These are phyloP conservation scores for Xestia rhomboidea DNA, from an alignment of 2,888 invertebrate genomes.

Conservation along the genomic window DNA sequence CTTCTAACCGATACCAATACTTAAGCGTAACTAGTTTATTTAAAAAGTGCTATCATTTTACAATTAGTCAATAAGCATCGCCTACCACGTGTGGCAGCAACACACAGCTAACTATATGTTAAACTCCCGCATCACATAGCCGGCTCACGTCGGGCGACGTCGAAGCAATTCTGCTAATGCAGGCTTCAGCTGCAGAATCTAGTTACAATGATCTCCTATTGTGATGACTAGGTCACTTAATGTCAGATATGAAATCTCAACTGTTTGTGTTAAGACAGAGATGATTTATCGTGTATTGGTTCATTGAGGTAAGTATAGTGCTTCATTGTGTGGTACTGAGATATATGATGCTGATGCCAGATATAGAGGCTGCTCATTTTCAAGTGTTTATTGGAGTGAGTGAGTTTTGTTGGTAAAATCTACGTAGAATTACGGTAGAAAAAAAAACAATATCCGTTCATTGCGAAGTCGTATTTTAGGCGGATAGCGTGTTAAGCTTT, in stretches of 20 bases:
- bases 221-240: slow-evolving; percentile 26
- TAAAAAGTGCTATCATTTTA: no score
- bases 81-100: neutral
- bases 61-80: neutral
- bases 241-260: slow-evolving; percentile 34
- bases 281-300: slow-evolving; percentile 37
- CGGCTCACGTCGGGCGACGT: neutral
- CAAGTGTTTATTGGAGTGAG: neutral
- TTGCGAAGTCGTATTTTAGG: neutral
- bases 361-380: neutral
- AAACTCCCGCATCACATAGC: neutral
- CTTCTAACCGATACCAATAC: no score
- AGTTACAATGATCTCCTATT: slow-evolving; percentile 39
- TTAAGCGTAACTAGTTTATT: no score
- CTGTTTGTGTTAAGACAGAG: slow-evolving; percentile 9
- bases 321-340: slow-evolving; percentile 7
- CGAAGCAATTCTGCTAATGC: slow-evolving; percentile 54
- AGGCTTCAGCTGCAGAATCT: slow-evolving; percentile 34
- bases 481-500: neutral
- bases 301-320: slow-evolving; percentile 1
- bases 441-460: neutral
- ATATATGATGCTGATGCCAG: slow-evolving; percentile 1
- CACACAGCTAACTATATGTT: neutral
- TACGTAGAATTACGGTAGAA: no score
- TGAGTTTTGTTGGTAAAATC: neutral